Evolutionary conservation across 2,888 invertebrate genomes (phyloP), one percentile per base, ranked within the genome.

Genomic region (Drosophila picticornis): DNA sequence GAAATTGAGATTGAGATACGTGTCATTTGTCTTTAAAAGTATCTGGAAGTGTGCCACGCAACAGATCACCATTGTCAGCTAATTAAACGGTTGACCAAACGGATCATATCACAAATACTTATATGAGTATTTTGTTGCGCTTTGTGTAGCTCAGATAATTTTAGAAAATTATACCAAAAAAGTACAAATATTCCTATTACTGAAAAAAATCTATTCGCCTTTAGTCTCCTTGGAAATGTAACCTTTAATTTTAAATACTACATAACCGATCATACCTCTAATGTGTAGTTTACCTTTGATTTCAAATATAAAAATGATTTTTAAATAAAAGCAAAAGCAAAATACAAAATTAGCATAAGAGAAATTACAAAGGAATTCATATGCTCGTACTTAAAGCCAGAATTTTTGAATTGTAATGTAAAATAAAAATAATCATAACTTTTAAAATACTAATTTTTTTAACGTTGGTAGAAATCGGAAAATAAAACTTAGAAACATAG

Each of bases 51-150:
- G 56, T 53, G 58, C 51, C 62, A 58, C 29, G 40, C 55, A 51
- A 19, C 58, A 48, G 58, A 50, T 46, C 43, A 59, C 64, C 50
- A 74, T 90, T 85, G 84, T 90, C 59, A 63, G 70, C 77, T 58
- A 83, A 85, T 85, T 90, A 85, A 77, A 84, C 80, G 90, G 73
- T 67, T 89, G 85, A 89, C 84, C 90, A 79, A 87, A 74, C 53
- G 62, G 69, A 77, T 77, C 72, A 75, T 34, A 32, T 22, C 48
- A 11, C 13, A 66, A 38, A 51, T 48, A 31, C 27, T 5, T 38
- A 38, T 13, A 7, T 7, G 4, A 38, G 10, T 6, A 40, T 59
- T 61, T 68, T 50, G 50, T 40, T 38, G 19, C 50, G 48, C 66
- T 36, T 11, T 51, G 46, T 64, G 50, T 50, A 29, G 65, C 29